Evolutionary conservation across 2,113 vertebrate species (phyloP), one percentile per base, ranked within the genome.

Genomic region (Copsychus sechellarum): DNA sequence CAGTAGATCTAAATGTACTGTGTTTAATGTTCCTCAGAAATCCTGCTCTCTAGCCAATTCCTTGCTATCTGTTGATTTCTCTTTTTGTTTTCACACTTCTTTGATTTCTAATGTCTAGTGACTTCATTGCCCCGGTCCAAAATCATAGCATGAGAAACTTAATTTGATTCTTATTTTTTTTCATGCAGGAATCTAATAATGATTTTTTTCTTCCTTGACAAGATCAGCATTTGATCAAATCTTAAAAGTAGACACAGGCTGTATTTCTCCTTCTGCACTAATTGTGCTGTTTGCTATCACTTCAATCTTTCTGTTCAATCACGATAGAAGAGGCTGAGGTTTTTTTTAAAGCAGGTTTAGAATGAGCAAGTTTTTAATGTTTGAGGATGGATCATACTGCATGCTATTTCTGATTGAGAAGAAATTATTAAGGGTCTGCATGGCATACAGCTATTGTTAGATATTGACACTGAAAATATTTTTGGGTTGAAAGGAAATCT

Each of bases 11-110:
- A 58, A 86, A 57, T 70, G 36, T 88, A 57, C 64, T 92, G 65
- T 79, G 65, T 79, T 94, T 82, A 31, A 13, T 80, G 42, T 90
- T 94, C 54, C 19, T 82, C 58, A 58, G 81, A 92, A 95, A 92
- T 84, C 57, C 70, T 85, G 1, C 53, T 93, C 57, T 82, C 29
- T 34, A 79, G 26, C 6, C 38, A 40, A 2, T 78, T 93, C 81
- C 61, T 65, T 85, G 40, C 70, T 81, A 31, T 86, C 81, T 91
- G 16, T 15, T 85, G 69, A 81, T 80, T 86, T 90, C 51, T 92
- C 66, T 82, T 77, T 81, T 47, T 81, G 36, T 91, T 90, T 82
- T 69, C 71, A 82, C 34, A 22, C 25, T 76, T 82, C 40, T 40
- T 88, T 80, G 58, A 70, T 88, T 82, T 57, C 58, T 92, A 34